Evolutionary conservation across 1,140 invertebrate genomes (phyloP).

Genomic region (Euwallacea similis): DNA sequence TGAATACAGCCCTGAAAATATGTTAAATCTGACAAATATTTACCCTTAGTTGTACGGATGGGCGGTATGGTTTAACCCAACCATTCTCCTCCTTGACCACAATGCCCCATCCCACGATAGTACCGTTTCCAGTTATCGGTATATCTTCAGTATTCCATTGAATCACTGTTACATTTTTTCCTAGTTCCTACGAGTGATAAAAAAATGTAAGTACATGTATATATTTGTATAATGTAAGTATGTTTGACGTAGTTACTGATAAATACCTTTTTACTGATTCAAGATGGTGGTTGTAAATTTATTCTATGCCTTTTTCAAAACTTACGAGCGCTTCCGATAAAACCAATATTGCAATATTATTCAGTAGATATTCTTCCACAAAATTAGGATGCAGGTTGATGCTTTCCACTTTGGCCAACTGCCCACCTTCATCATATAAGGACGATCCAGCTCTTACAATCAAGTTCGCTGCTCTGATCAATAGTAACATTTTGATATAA

Average conservation of each 20-base stretch:
- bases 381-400: background rate
- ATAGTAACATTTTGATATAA: background rate
- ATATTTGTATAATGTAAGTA: no score
- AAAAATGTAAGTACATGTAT: no score
- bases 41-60: conserved; percentile 22
- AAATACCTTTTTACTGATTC: no score
- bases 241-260: no score
- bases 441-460: background rate
- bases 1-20: no score
- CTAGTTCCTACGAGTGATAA: no score
- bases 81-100: conserved; percentile 4
- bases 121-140: background rate
- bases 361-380: background rate
- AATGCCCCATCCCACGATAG: conserved; percentile 20
- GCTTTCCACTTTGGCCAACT: background rate
- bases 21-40: background rate
- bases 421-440: background rate
- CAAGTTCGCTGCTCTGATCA: background rate
- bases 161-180: background rate
- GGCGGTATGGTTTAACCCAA: conserved; percentile 14
- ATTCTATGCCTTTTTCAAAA: no score
- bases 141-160: background rate
- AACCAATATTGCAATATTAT: background rate
- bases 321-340: background rate
- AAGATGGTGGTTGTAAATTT: no score